Conservation (phyloP, 2,888 invertebrate species). For the Pomacea canaliculata region DNA sequence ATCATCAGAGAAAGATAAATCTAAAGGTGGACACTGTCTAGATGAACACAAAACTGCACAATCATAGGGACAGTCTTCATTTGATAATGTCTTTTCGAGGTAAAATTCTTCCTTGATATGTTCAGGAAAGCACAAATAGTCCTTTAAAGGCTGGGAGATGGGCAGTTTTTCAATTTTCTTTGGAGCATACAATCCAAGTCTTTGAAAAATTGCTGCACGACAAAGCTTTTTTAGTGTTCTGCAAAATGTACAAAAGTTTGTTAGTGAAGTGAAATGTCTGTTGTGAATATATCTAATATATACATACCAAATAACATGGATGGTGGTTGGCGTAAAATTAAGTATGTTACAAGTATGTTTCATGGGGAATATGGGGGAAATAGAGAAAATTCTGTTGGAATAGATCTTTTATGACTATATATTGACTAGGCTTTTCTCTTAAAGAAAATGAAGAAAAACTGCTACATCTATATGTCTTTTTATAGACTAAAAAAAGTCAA, state of each 20-base stretch:
- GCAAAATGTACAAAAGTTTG: not conserved
- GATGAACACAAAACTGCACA: constrained; percentile 52
- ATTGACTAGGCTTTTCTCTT: no score
- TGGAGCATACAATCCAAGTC: constrained; percentile 49
- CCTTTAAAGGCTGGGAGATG: constrained; percentile 44
- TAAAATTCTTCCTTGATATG: constrained; percentile 53
- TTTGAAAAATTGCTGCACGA: constrained; percentile 47
- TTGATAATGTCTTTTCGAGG: constrained; percentile 39
- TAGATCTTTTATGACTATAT: no score
- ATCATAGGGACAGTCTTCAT: constrained; percentile 59
- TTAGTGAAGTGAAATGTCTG: not conserved
- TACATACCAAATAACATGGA: no score
- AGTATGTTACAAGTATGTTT: no score
- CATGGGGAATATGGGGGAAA: no score
- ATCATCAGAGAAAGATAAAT: constrained; percentile 53
- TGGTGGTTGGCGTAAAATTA: no score
- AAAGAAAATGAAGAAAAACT: no score
- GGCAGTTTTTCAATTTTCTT: constrained; percentile 50
- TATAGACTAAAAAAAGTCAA: no score
- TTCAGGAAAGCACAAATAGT: constrained; percentile 51
- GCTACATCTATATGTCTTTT: no score
- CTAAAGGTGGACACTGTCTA: constrained; percentile 55
- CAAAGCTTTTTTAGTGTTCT: constrained; percentile 48
- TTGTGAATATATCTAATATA: no score
- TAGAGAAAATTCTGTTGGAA: no score